phyloP scores from a whole-genome alignment of 2,888 invertebrate genomes.

The Zhuqinia jingwanae region DNA sequence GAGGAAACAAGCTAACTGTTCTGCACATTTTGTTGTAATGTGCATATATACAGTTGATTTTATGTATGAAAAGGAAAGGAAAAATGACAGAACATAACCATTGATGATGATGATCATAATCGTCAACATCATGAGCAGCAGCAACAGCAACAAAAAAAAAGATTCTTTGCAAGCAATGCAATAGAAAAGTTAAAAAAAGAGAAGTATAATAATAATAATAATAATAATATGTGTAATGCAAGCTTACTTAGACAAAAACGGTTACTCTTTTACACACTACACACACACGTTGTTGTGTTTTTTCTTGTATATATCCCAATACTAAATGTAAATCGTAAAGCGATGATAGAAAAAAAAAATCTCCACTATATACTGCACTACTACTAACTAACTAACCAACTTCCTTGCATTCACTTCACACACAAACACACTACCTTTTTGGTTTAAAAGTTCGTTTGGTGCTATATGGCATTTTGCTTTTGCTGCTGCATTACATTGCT shows the following conservation, averaged over 20 bases:
- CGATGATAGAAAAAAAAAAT: neutral
- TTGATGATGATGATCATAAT: neutral
- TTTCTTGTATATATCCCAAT: no score
- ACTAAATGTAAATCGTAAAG: no score
- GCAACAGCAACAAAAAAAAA: constrained; percentile 13
- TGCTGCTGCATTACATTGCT: neutral
- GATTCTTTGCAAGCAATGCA: constrained; percentile 22
- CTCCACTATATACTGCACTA: no score
- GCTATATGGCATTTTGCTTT: no score
- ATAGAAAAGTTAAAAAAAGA: neutral
- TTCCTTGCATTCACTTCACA: neutral
- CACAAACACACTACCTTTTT: neutral
- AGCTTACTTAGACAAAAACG: constrained; percentile 2
- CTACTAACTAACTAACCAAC: neutral
- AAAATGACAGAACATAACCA: constrained; percentile 41
- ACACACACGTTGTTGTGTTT: no score
- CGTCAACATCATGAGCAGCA: neutral
- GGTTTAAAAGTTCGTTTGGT: neutral
- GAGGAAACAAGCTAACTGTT: constrained; percentile 16
- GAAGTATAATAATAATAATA: constrained; percentile 4
- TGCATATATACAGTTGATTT: neutral
- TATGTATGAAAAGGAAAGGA: constrained; percentile 39
- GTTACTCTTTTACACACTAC: no score
- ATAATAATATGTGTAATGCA: neutral
- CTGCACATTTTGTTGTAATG: neutral